Conservation (phyloP, 2,797 vertebrate species). For the Macropodus opercularis region DNA sequence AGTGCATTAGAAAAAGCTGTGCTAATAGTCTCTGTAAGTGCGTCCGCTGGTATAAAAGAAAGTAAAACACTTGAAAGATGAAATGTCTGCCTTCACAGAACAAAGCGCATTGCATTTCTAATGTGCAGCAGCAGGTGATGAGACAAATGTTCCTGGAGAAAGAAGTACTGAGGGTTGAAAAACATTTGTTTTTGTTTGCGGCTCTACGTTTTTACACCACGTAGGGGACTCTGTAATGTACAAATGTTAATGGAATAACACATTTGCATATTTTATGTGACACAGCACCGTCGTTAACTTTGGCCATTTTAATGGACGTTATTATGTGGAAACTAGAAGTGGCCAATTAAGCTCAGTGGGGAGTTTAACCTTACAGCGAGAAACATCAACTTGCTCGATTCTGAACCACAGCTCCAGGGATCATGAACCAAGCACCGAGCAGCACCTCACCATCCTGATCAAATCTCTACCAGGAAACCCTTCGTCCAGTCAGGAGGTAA, state of each 20-base stretch:
- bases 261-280: not conserved
- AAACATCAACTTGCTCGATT: slow-evolving; percentile 4
- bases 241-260: not conserved
- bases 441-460: slow-evolving; percentile 5
- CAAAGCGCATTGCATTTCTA: slow-evolving; percentile 1
- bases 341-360: not conserved
- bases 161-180: slow-evolving; percentile 19
- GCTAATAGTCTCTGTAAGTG: too few species aligned
- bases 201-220: slow-evolving; percentile 2
- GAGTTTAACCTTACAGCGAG: not conserved
- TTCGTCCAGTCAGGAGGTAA: slow-evolving; percentile 14
- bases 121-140: slow-evolving; percentile 8
- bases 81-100: slow-evolving; percentile 12
- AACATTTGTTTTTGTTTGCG: slow-evolving; percentile 24
- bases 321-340: not conserved
- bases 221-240: not conserved
- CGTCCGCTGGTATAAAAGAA: too few species aligned
- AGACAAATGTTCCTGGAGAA: slow-evolving; percentile 29
- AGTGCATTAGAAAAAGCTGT: too few species aligned
- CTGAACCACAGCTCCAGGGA: slow-evolving; percentile 5
- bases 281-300: not conserved
- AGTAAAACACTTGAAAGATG: slow-evolving; percentile 41
- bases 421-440: slow-evolving; percentile 7
- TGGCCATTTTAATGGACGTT: not conserved
- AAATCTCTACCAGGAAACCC: not conserved